Evolutionary conservation across 1,140 invertebrate species (phyloP), one percentile per base, ranked within the genome.

Genomic region (Agrypnia vestita): DNA sequence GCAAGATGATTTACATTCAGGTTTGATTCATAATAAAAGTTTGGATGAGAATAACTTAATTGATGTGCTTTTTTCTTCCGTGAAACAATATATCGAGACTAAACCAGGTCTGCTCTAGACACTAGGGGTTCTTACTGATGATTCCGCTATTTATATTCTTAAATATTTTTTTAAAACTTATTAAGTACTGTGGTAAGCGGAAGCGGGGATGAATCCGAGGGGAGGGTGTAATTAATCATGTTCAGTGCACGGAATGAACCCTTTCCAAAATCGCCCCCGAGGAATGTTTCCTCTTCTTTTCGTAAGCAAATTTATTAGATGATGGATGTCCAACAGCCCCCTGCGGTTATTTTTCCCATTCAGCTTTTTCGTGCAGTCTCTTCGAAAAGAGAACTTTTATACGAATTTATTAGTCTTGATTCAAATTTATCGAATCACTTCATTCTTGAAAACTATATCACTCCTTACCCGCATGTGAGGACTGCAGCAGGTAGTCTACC

Each of bases 221-320:
- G 71, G 73, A 35, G 64, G 15, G 15, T 62, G 78, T 76, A 82
- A 82, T 82, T 82, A 82, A 82, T 82, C 81, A 82, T 80, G 78
- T 78, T 79, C 46, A 17, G 78, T 77, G 74, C 73, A 17, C 78
- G 78, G 75, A 82, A 80, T 82, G 69, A 80, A 82, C 78, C 81
- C 81, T 80, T 82, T 80, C 75, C 53, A 19, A 44, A 67, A 49
- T 46, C 15, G 76, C 72, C 47, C 56, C 15, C 67, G 51, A 9
- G n/a, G 59, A 53, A 77, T 82, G 78, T 80, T 80, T 82, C 69
- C 81, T 80, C 78, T 80, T 82, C 78, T 82, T 82, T 82, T 80
- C 67, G 78, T 80, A 76, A 74, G 78, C 81, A 82, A 82, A 82
- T 82, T 82, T 82, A 80, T 82, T 80, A 72, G 81, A 82, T 82